Conservation (phyloP, 1,140 invertebrate genomes). For the Drosophila hydei region DNA sequence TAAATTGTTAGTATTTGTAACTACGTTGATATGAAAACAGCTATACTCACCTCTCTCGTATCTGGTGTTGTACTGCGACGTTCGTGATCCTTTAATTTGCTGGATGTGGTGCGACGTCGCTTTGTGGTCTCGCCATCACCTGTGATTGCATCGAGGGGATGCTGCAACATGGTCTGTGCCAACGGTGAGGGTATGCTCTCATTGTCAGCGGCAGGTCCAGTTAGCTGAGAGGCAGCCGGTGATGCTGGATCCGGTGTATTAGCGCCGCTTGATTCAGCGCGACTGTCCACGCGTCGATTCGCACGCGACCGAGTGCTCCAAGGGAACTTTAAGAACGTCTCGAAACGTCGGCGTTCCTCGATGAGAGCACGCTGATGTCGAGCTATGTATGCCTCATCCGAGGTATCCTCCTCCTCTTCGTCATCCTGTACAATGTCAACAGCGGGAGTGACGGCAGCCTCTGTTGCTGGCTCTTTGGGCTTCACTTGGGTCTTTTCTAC, state of each 20-base stretch:
- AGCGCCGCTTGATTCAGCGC: slow-evolving; percentile 89
- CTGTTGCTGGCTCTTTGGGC: background rate
- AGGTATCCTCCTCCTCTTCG: slow-evolving; percentile 85
- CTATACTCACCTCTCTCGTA: slow-evolving; percentile 81
- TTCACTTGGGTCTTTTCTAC: background rate
- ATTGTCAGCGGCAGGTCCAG: slow-evolving; percentile 47
- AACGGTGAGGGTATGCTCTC: slow-evolving; percentile 86
- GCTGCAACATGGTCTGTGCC: slow-evolving; percentile 81
- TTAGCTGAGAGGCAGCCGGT: slow-evolving; percentile 67
- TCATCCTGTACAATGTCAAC: background rate
- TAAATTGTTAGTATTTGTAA: background rate
- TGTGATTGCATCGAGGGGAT: slow-evolving; percentile 75
- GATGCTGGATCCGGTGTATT: slow-evolving; percentile 88
- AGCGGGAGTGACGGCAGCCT: background rate
- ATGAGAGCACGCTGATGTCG: slow-evolving; percentile 90
- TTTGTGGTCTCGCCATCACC: slow-evolving; percentile 44
- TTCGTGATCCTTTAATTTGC: slow-evolving; percentile 78
- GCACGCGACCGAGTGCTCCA: slow-evolving; percentile 86
- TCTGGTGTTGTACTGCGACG: slow-evolving; percentile 81
- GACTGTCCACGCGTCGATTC: slow-evolving; percentile 87
- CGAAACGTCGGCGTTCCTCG: slow-evolving; percentile 92
- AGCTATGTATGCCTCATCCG: slow-evolving; percentile 88
- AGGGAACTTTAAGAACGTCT: slow-evolving; percentile 89
- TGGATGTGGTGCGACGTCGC: slow-evolving; percentile 83
- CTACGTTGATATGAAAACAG: background rate